These are phyloP conservation scores for Scaeva pyrastri DNA, from an alignment of 2,888 invertebrate genomes.

Conservation along the genomic window DNA sequence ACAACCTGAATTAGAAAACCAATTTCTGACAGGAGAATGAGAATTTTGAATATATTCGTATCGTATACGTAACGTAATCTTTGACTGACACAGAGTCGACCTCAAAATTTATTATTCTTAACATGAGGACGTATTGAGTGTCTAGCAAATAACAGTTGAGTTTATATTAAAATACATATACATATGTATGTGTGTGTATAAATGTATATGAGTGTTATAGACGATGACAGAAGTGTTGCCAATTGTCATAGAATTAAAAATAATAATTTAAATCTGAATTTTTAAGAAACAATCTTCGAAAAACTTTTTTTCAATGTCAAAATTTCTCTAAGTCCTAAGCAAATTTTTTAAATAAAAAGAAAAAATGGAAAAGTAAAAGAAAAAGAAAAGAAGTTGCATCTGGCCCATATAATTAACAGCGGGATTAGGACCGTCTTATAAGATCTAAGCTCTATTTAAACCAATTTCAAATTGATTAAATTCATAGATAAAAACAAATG, in stretches of 20 bases:
- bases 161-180: slow-evolving; percentile 20
- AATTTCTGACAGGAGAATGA: slow-evolving; percentile 41
- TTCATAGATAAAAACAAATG: no score
- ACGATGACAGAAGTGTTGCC: slow-evolving; percentile 9
- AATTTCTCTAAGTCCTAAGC: no score
- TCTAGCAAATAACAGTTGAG: slow-evolving; percentile 55
- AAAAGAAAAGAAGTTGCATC: no score
- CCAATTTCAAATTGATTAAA: no score
- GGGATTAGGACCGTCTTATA: no score
- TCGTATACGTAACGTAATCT: slow-evolving; percentile 32
- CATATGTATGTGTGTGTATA: not conserved
- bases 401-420: no score
- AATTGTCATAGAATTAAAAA: not conserved
- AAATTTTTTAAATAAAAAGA: no score
- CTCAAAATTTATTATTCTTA: slow-evolving; percentile 70
- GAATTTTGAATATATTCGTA: slow-evolving; percentile 17
- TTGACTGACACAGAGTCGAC: slow-evolving; percentile 69
- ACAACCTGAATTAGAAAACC: slow-evolving; percentile 49
- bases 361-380: no score
- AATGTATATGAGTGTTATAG: slow-evolving; percentile 3
- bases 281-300: no score
- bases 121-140: slow-evolving; percentile 62
- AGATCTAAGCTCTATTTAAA: no score
- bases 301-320: no score
- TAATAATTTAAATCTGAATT: no score